A percentile compares a stretch with the other conserved stretches of the same genome.
phyloP scores from a whole-genome alignment of 2,888 invertebrate species.

The Dastarcus helophoroides region DNA sequence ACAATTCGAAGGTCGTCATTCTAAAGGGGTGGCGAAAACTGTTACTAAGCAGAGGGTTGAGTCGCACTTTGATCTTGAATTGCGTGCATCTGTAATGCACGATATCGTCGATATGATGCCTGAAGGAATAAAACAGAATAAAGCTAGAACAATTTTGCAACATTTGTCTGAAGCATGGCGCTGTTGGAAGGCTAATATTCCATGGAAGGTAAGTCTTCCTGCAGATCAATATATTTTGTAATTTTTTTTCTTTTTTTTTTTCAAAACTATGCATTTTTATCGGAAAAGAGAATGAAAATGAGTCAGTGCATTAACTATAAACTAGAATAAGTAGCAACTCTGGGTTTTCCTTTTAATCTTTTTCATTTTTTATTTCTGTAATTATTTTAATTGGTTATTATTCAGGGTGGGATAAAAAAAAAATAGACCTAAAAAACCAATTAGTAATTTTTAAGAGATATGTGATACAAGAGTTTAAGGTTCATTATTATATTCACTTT shows the following conservation, averaged over 20 bases:
- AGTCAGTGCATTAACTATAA: too few relatives aligned
- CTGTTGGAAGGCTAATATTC: conserved; percentile 99
- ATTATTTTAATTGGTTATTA: too few relatives aligned
- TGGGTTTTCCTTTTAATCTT: too few relatives aligned
- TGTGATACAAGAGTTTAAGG: too few relatives aligned
- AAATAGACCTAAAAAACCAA: too few relatives aligned
- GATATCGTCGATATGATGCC: conserved; percentile 99
- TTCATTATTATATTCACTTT: too few relatives aligned
- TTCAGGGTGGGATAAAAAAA: too few relatives aligned
- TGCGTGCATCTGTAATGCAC: conserved; percentile 92
- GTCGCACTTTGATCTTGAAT: conserved; percentile 97
- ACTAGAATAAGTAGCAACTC: too few relatives aligned
- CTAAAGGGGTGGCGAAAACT: conserved; percentile 99
- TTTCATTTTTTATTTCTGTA: too few relatives aligned
- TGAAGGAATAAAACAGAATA: conserved; percentile 99
- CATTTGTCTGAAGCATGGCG: conserved; percentile 99
- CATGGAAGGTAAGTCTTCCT: conserved; percentile 83
- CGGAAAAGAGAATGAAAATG: conserved; percentile 1
- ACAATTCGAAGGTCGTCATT: conserved; percentile 98
- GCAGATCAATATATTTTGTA: conserved; percentile 6
- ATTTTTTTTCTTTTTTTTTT: conserved; percentile 4
- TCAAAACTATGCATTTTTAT: not conserved
- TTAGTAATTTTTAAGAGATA: too few relatives aligned
- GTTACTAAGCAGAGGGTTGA: conserved; percentile 99
- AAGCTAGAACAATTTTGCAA: conserved; percentile 96